Conservation (phyloP, 64 coral and sea anemone species). For the Montipora sp. region DNA sequence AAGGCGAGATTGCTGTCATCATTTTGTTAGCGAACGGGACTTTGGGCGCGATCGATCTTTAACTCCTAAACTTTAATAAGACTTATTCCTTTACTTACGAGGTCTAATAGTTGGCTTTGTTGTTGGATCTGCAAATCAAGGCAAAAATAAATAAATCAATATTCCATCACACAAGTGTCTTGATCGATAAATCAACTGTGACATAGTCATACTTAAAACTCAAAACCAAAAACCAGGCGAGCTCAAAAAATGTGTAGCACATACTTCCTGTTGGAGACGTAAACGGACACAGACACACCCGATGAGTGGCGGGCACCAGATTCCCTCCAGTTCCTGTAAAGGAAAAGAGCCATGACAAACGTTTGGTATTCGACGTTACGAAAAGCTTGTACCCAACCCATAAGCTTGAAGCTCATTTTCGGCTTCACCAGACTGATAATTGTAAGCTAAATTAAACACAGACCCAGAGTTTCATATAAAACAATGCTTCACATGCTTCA, state of each 20-base stretch:
- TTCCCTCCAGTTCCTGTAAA: conserved; percentile 67
- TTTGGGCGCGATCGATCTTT: too few relatives aligned
- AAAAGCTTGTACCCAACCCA: too few relatives aligned
- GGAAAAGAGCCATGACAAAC: neutral
- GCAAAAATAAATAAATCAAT: neutral
- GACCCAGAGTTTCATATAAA: too few relatives aligned
- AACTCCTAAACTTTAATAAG: neutral
- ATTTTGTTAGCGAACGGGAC: too few relatives aligned
- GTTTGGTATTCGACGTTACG: neutral
- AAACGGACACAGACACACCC: conserved; percentile 57
- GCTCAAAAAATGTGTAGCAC: neutral
- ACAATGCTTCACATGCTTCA: too few relatives aligned
- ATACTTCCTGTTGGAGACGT: conserved; percentile 4
- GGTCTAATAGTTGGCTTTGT: conserved; percentile 41
- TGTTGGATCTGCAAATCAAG: conserved; percentile 10
- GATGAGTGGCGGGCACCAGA: conserved; percentile 51
- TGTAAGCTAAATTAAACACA: too few relatives aligned
- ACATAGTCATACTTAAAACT: neutral
- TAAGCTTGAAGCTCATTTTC: too few relatives aligned
- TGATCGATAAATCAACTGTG: neutral
- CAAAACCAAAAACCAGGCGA: neutral
- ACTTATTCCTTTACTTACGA: neutral
- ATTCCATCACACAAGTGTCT: neutral
- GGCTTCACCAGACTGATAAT: too few relatives aligned
- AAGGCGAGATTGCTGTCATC: too few relatives aligned